phyloP scores from a whole-genome alignment of 2,113 vertebrate genomes.

The Erythrolamprus reginae region DNA sequence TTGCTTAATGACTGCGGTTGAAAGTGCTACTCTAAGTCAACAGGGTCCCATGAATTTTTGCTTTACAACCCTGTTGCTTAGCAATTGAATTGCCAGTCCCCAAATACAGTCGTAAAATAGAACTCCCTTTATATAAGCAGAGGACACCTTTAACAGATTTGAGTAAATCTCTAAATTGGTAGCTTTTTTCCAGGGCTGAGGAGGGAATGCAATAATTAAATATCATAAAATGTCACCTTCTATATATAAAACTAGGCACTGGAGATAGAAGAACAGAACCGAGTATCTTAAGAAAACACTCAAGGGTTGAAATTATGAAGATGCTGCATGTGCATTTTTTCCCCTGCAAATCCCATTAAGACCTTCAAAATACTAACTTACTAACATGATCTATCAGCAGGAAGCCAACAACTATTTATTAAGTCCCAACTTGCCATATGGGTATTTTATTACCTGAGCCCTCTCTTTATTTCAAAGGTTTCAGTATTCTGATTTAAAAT shows the following conservation, averaged over 20 bases:
- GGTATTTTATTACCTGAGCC: neutral
- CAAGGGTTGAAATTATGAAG: neutral
- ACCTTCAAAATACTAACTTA: neutral
- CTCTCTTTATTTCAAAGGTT: conserved; percentile 20
- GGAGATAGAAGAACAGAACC: neutral
- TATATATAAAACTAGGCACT: neutral
- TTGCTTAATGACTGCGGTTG: neutral
- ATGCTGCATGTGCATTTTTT: neutral
- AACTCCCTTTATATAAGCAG: neutral
- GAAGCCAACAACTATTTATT: neutral
- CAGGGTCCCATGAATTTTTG: neutral
- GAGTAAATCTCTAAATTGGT: neutral
- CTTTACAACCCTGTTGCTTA: neutral
- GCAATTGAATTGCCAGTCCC: neutral
- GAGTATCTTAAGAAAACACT: neutral
- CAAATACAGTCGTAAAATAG: neutral
- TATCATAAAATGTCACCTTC: neutral
- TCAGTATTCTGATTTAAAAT: conserved; percentile 10
- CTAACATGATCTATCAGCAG: neutral
- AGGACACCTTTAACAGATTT: neutral
- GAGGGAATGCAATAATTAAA: neutral
- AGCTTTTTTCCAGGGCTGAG: neutral
- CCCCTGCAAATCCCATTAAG: neutral
- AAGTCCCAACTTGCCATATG: neutral
- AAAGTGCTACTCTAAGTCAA: neutral